These are phyloP conservation scores for Sebastes hopkinsi DNA, from an alignment of 2,797 vertebrate species.

Conservation along the genomic window DNA sequence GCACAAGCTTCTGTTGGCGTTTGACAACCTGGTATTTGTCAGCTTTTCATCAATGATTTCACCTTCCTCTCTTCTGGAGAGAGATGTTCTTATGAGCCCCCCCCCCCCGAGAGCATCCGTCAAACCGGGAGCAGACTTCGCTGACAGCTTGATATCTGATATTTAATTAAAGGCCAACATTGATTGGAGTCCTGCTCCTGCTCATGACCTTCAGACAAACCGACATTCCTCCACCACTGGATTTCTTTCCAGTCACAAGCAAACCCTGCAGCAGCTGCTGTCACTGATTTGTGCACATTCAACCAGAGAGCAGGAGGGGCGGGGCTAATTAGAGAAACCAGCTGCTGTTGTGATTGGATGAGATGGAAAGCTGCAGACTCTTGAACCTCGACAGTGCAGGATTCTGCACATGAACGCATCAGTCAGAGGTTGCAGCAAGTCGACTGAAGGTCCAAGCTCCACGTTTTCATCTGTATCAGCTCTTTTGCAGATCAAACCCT, in stretches of 20 bases:
- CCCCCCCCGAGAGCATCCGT: neutral
- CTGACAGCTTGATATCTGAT: slow-evolving; percentile 33
- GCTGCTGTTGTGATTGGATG: slow-evolving; percentile 39
- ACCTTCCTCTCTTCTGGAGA: neutral
- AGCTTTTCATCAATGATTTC: slow-evolving; percentile 5
- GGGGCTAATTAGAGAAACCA: slow-evolving; percentile 55
- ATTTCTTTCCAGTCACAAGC: neutral
- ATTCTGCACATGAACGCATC: neutral
- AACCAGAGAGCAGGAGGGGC: slow-evolving; percentile 14
- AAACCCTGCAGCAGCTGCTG: slow-evolving; percentile 40
- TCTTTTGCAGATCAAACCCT: slow-evolving; percentile 5
- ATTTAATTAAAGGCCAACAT: slow-evolving; percentile 36
- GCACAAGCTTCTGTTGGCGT: neutral
- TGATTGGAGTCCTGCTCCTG: slow-evolving; percentile 6
- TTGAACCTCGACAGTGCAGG: neutral
- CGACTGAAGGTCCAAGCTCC: neutral
- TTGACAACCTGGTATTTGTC: slow-evolving; percentile 12
- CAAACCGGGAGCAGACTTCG: neutral
- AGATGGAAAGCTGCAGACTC: neutral
- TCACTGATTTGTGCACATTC: slow-evolving; percentile 29
- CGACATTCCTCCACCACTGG: neutral
- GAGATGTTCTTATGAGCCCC: neutral
- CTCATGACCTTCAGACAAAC: slow-evolving; percentile 24
- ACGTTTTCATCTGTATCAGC: slow-evolving; percentile 26
- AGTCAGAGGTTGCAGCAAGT: slow-evolving; percentile 7